phyloP scores from a whole-genome alignment of 2,797 vertebrate genomes.

The Gorsachius magnificus region DNA sequence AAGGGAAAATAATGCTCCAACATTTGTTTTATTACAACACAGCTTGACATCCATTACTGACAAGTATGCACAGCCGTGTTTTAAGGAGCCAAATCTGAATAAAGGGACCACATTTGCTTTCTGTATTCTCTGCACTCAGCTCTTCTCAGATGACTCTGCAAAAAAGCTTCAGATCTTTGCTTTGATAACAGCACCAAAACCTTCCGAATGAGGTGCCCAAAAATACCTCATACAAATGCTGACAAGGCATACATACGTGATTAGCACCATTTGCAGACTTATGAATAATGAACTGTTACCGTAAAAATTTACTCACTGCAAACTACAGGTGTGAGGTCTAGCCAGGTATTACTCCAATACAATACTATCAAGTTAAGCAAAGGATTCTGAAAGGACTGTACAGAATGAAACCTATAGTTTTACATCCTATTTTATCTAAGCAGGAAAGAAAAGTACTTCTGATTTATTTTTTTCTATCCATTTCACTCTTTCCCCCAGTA shows the following conservation, averaged over 20 bases:
- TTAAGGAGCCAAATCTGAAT: not conserved
- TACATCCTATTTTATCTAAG: not conserved
- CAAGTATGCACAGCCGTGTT: not conserved
- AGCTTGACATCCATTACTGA: not conserved
- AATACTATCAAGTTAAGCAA: not conserved
- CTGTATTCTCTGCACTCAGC: not conserved
- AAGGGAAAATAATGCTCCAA: not conserved
- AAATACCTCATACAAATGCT: not conserved
- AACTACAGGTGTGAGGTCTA: not conserved
- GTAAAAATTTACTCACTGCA: not conserved
- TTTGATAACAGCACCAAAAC: not conserved
- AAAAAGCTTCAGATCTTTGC: not conserved
- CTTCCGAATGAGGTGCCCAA: not conserved
- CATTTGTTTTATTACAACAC: conserved; percentile 2
- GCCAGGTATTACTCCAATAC: not conserved
- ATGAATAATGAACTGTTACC: not conserved
- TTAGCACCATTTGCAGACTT: not conserved
- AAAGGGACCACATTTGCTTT: not conserved
- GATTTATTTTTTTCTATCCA: not conserved
- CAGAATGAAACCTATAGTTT: not conserved
- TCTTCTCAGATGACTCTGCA: not conserved
- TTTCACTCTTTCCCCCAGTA: not conserved
- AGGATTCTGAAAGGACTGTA: not conserved
- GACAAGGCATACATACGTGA: not conserved
- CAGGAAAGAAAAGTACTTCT: not conserved